Evolutionary conservation across 1,140 invertebrate species (phyloP).

Genomic region (Asbolus verrucosus): DNA sequence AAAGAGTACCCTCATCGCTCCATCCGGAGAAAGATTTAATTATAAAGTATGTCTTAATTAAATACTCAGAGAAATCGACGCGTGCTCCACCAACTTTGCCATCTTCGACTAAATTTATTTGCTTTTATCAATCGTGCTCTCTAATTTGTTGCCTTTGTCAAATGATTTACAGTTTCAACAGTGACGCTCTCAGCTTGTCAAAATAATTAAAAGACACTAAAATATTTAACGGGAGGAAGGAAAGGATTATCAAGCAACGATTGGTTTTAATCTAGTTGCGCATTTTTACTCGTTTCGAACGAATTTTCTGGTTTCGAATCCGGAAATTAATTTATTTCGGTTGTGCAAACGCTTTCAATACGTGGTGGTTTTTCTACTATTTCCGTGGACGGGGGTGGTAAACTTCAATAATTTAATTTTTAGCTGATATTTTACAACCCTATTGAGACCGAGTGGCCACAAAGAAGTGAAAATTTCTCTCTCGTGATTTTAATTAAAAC

Average conservation of each 20-base stretch:
- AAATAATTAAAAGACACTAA: slow-evolving; percentile 14
- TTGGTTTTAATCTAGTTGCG: no score
- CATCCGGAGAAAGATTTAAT: slow-evolving; percentile 38
- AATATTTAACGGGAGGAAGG: slow-evolving; percentile 2
- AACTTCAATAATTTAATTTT: slow-evolving; percentile 1
- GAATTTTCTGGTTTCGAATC: no score
- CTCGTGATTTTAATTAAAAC: slow-evolving; percentile 33
- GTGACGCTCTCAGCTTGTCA: background rate
- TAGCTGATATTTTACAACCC: background rate
- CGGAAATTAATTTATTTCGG: no score
- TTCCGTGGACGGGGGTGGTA: no score
- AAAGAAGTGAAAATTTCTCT: slow-evolving; percentile 16
- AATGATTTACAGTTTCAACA: slow-evolving; percentile 23
- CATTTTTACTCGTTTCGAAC: no score
- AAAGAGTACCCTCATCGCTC: slow-evolving; percentile 31
- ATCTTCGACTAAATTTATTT: slow-evolving; percentile 38
- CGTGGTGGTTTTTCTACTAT: no score
- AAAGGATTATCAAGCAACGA: no score
- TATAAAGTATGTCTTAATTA: slow-evolving; percentile 45
- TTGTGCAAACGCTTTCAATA: no score
- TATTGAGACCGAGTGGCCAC: background rate
- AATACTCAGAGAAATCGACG: slow-evolving; percentile 39
- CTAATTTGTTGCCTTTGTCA: slow-evolving; percentile 39
- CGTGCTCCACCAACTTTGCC: slow-evolving; percentile 29
- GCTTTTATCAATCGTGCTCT: slow-evolving; percentile 40